Percentiles rank a stretch among this genome's conserved stretches.
These are phyloP conservation scores for Magallana nippona DNA, from an alignment of 2,888 invertebrate species.

Conservation along the genomic window DNA sequence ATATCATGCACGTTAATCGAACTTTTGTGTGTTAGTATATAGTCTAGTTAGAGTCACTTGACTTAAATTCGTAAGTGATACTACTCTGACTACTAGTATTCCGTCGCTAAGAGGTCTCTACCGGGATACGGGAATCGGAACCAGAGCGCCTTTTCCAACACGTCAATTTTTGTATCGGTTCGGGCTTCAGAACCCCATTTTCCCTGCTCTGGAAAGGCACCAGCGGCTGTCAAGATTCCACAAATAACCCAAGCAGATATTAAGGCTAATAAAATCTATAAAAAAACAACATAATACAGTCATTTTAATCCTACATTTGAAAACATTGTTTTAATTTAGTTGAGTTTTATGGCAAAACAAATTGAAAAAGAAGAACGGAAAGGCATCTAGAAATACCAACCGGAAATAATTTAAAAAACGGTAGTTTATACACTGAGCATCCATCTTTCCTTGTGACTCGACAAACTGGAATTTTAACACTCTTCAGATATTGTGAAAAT, in stretches of 20 bases:
- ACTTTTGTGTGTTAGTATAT: too few species aligned
- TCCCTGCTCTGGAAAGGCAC: constrained; percentile 78
- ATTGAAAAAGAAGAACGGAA: too few species aligned
- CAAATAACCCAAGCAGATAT: constrained; percentile 75
- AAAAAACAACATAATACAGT: neutral
- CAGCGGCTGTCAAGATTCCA: constrained; percentile 74
- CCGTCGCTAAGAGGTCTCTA: constrained; percentile 39
- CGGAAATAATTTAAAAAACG: constrained; percentile 72
- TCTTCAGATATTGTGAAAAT: constrained; percentile 87
- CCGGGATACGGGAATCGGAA: constrained; percentile 84
- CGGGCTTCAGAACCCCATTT: constrained; percentile 76
- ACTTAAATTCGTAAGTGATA: too few species aligned
- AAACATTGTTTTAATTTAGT: too few species aligned
- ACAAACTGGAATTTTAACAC: constrained; percentile 72
- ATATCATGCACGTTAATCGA: too few species aligned
- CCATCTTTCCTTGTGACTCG: constrained; percentile 68
- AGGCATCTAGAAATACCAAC: constrained; percentile 58
- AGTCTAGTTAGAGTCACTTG: too few species aligned
- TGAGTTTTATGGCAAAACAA: too few species aligned
- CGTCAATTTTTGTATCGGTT: constrained; percentile 73
- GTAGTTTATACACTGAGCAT: constrained; percentile 54
- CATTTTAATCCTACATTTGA: too few species aligned
- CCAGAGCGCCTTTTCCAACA: constrained; percentile 75
- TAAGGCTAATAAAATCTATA: constrained; percentile 74
- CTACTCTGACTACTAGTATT: too few species aligned